Evolutionary conservation across 2,888 invertebrate species (phyloP), one percentile per base, ranked within the genome.

Genomic region (Lithodes maja): DNA sequence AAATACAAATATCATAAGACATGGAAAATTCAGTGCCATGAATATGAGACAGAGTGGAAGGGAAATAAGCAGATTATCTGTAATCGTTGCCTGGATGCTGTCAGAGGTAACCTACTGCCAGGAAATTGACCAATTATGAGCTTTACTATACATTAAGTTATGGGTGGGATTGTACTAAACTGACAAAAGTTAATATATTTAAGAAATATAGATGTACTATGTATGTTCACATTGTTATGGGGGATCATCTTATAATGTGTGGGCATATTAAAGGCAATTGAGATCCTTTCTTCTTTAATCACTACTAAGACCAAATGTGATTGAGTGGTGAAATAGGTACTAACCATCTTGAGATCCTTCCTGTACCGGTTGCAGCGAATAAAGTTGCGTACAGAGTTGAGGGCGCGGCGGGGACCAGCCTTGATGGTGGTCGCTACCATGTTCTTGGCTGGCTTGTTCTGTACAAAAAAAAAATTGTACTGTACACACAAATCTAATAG

Each of bases 401-500:
- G 83, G 17, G 91, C 86, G 2, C 82, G 79, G 12, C 89, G 86
- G 3, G 86, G 83, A 7, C 89, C 91, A 68, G 86, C 80, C 71
- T 86, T 84, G 15, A 91, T 84, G 71, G 89, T 81, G 7, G 84
- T 86, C 85, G 95, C 96, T 3, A 96, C 96, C 49, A 95, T 94
- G 93, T 95, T 96, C 94, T 97, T 97, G 15, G 95, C 96, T 85
- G 98, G 98, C 93, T 97, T 97, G 93, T 96, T 95, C 93, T 95
- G 93, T 7, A 68, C 87, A 94, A 94, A n/a, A 7, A n/a, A 7
- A 33, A 33, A 33, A 33, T 33, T 33, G 33, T 33, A 68, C 15
- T 68, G 68, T 7, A 68, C 7, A 7, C 68, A 12, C 7, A 68
- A 7, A 68, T 68, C 68, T 68, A 68, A 68, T 15, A 68, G n/a